A percentile compares a stretch with the other conserved stretches of the same genome.
phyloP scores from a whole-genome alignment of 2,113 vertebrate species.

The Sapayoa aenigma region DNA sequence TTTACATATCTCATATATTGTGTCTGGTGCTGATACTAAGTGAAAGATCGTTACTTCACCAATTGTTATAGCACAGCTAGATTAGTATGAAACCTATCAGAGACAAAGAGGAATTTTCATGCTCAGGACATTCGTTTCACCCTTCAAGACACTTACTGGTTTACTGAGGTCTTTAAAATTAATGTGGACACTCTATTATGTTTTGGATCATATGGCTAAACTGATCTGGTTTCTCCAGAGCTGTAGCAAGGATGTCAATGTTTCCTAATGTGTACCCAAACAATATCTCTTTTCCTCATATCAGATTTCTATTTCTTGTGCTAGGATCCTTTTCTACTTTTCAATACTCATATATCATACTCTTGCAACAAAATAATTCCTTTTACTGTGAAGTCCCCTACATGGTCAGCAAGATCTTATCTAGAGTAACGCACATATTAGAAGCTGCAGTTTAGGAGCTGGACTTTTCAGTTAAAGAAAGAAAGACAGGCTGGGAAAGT shows the following conservation, averaged over 20 bases:
- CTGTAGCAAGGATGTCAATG: background rate
- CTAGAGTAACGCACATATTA: background rate
- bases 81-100: background rate
- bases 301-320: background rate
- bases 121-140: background rate
- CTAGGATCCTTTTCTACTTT: background rate
- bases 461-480: background rate
- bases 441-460: background rate
- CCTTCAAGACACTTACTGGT: background rate
- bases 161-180: conserved; percentile 21
- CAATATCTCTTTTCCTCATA: background rate
- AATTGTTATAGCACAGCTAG: background rate
- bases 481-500: background rate
- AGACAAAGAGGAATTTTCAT: background rate
- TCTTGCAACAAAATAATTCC: background rate
- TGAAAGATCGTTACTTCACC: background rate
- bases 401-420: conserved; percentile 4
- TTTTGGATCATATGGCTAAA: background rate
- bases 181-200: background rate
- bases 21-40: background rate
- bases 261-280: background rate
- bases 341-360: conserved; percentile 9
- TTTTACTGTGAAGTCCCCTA: background rate
- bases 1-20: background rate
- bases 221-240: background rate